phyloP scores from a whole-genome alignment of 2,113 vertebrate species.

The Corvus moneduloides region DNA sequence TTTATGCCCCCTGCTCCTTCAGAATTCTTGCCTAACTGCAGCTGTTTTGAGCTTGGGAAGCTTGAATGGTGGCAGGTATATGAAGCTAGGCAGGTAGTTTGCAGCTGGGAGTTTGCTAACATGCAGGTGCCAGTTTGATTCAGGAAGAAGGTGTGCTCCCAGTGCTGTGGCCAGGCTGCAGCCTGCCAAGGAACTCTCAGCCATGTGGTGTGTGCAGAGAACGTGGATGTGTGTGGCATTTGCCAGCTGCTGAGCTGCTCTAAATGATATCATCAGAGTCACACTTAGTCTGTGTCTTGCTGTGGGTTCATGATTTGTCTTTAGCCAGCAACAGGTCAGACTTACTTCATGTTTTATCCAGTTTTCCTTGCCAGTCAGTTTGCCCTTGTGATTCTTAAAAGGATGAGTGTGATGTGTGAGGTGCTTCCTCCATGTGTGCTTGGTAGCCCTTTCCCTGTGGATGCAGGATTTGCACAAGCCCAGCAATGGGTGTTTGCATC shows the following conservation, averaged over 20 bases:
- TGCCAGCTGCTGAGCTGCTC: background rate
- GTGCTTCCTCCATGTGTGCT: rapidly evolving
- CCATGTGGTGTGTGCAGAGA: background rate
- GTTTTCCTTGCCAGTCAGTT: background rate
- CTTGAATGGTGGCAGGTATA: rapidly evolving
- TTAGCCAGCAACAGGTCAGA: background rate
- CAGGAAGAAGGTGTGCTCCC: background rate
- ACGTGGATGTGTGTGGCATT: rapidly evolving
- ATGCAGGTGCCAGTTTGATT: background rate
- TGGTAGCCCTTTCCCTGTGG: background rate
- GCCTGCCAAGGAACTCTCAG: background rate
- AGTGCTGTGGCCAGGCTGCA: background rate
- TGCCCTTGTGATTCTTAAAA: background rate
- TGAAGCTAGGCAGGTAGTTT: background rate
- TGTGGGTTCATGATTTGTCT: background rate
- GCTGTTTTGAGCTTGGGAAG: background rate
- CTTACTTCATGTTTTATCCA: background rate
- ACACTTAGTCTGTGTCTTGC: background rate
- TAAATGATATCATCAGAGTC: background rate
- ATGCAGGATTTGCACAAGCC: background rate
- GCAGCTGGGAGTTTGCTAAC: background rate
- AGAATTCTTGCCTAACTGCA: background rate
- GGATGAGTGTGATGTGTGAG: rapidly evolving
- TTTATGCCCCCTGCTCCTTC: background rate
- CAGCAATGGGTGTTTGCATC: rapidly evolving